These are phyloP conservation scores for Aphelenchoides avenae DNA, from an alignment of 1,140 invertebrate genomes.

Conservation along the genomic window DNA sequence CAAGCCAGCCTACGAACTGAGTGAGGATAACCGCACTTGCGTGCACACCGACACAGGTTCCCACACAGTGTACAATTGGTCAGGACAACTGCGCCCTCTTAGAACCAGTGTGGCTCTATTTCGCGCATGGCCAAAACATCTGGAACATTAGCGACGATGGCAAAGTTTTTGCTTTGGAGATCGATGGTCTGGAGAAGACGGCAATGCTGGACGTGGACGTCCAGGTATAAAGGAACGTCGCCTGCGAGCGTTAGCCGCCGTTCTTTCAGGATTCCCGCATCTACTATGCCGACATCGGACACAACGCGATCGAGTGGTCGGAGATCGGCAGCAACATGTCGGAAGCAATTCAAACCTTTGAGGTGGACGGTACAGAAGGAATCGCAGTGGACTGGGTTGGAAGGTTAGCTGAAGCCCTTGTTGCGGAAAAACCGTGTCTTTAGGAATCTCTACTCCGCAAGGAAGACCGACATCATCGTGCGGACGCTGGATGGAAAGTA, in stretches of 20 bases:
- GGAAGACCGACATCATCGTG: slow-evolving; percentile 30
- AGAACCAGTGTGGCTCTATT: slow-evolving; percentile 46
- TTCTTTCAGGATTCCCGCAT: slow-evolving; percentile 20
- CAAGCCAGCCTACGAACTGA: slow-evolving; percentile 77
- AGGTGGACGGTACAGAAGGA: slow-evolving; percentile 48
- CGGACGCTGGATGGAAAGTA: slow-evolving; percentile 61
- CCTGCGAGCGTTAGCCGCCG: slow-evolving; percentile 5
- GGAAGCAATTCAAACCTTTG: slow-evolving; percentile 42
- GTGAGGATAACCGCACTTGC: not conserved
- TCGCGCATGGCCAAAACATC: slow-evolving; percentile 50
- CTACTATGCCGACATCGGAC: slow-evolving; percentile 46
- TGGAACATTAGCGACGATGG: slow-evolving; percentile 51
- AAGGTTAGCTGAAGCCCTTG: slow-evolving; percentile 12
- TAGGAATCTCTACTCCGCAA: slow-evolving; percentile 26
- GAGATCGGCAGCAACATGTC: too few species aligned
- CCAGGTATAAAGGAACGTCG: slow-evolving; percentile 16
- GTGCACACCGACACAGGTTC: not conserved
- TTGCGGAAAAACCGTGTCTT: slow-evolving; percentile 1
- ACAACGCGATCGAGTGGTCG: slow-evolving; percentile 39
- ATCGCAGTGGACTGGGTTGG: slow-evolving; percentile 49
- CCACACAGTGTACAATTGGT: too few species aligned
- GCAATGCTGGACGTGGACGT: slow-evolving; percentile 52
- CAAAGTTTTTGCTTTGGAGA: slow-evolving; percentile 39
- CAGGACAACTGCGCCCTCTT: slow-evolving; percentile 8
- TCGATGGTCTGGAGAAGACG: slow-evolving; percentile 44